Base-by-base conservation (phyloP, 2,888 invertebrate species). In the Prosapia bicincta region DNA sequence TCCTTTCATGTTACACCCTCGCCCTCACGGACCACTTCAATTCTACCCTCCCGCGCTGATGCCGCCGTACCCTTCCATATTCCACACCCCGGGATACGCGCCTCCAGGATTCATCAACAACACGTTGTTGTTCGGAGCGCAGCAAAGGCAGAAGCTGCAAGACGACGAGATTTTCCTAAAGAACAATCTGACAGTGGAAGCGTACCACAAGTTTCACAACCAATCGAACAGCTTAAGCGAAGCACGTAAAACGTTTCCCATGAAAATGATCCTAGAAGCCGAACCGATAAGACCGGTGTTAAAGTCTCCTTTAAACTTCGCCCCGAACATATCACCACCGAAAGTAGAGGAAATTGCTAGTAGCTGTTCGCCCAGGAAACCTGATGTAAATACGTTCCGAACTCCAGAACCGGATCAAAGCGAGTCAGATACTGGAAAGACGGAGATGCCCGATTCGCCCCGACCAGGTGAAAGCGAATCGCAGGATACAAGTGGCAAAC, bases 1-100 rank as follows among this genome's bases (percentile, higher is more conserved):
- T 26, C 89, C 89, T 81, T 93, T 93, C 83, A 87, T 92, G 15
- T 89, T 93, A 84, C 93, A 93, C 83, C 84, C 85, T 1, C 88
- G 93, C 79, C 89, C 91, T 10, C 23, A 26, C 7, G 76, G 76
- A 30, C 74, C 76, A 0, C 83, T 85, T 26, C 83, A 85, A 0
- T 82, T 83, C 76, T 86, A 78, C 81, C 84, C 77, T 85, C 78
- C 82, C 89, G 77, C 89, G 90, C 1, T 90, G 91, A 80, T 89
- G 87, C 68, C 92, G 87, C 66, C 91, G 0, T 82, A 82, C 54
- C 80, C 82, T 15, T 78, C 81, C 10, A 76, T 82, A 25, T 79
- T 82, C 66, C 80, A 75, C 24, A 30, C 32, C 70, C 43, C 77
- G 1, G 24, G 78, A 24, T 69, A 70, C 15, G 69, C 69, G 28